phyloP scores from a whole-genome alignment of 2,797 vertebrate species.

The Acipenser transmontanus region DNA sequence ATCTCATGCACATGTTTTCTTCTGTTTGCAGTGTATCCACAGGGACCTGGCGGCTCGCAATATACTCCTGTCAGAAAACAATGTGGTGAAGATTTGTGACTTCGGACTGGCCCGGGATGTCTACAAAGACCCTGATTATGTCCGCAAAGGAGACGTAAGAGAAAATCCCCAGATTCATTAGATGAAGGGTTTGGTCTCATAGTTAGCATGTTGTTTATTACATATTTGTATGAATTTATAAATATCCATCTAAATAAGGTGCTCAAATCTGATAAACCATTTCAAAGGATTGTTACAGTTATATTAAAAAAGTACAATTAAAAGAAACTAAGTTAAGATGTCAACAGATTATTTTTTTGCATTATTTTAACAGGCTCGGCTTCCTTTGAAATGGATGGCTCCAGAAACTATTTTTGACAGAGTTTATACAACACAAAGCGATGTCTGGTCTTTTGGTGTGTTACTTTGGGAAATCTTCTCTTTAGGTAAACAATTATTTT shows the following conservation, averaged over 20 bases:
- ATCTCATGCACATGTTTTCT: constrained; percentile 14
- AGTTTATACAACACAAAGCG: constrained; percentile 96
- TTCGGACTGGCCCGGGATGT: constrained; percentile 95
- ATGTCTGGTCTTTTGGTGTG: constrained; percentile 96
- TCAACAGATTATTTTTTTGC: too few species aligned
- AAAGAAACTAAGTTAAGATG: too few species aligned
- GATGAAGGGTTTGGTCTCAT: too few species aligned
- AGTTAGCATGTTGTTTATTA: too few species aligned
- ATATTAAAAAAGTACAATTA: too few species aligned
- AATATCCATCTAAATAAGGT: too few species aligned
- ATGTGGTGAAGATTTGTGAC: constrained; percentile 97
- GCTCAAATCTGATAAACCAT: too few species aligned
- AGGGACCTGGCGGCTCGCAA: constrained; percentile 94
- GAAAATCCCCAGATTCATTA: too few species aligned
- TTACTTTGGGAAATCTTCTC: constrained; percentile 98
- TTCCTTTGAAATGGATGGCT: constrained; percentile 98
- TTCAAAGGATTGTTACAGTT: too few species aligned
- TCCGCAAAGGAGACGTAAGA: constrained; percentile 91
- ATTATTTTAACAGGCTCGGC: constrained; percentile 66
- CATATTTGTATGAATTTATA: too few species aligned
- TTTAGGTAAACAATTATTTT: constrained; percentile 61
- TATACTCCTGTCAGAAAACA: constrained; percentile 92
- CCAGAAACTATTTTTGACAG: constrained; percentile 97
- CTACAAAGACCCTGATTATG: constrained; percentile 97
- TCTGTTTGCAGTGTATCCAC: constrained; percentile 85